Evolutionary conservation across 2,888 invertebrate species (phyloP), one percentile per base, ranked within the genome.

Genomic region (Pheosia tremula): DNA sequence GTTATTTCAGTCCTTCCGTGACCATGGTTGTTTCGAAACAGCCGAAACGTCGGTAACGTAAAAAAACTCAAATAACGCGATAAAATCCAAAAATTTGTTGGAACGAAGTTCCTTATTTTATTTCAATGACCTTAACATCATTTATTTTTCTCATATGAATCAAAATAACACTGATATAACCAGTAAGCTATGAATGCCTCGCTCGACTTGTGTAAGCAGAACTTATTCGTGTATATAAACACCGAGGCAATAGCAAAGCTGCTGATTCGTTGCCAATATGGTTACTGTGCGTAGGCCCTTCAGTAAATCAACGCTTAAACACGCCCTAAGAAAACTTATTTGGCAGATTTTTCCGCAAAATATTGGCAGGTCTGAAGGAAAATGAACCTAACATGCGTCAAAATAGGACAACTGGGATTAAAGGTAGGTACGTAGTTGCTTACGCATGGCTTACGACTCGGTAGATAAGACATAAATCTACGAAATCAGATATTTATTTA

Each of bases 241-340:
- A 53, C 53, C 37, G 37, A 36, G 10, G 5, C 53, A 11, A 53
- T 11, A 37, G 24, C 37, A 53, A 57, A 63, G 3, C 53, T 47
- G 58, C 64, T 63, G 66, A 68, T 68, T 64, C 62, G 54, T 64
- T 64, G 63, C 66, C 62, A 69, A 67, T 67, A 58, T 38, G 61
- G 62, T 55, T 56, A 57, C 57, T 57, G 57, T 64, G 58, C 59
- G 57, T 24, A 63, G 56, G 43, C 37, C 13, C 56, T 37, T 61
- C 59, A 66, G 75, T 74, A 74, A 70, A 74, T 74, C 76, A 70
- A 53, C 10, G 9, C 56, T 43, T 56, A 68, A 67, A 64, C 66
- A 68, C 56, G 13, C 56, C 56, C 13, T 68, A 13, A n/a, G 61
- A 52, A 59, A 67, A 72, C 61, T 66, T 66, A 62, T 61, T 62